Evolutionary conservation across 2,888 invertebrate genomes (phyloP).

Genomic region (Coenonympha glycerion): DNA sequence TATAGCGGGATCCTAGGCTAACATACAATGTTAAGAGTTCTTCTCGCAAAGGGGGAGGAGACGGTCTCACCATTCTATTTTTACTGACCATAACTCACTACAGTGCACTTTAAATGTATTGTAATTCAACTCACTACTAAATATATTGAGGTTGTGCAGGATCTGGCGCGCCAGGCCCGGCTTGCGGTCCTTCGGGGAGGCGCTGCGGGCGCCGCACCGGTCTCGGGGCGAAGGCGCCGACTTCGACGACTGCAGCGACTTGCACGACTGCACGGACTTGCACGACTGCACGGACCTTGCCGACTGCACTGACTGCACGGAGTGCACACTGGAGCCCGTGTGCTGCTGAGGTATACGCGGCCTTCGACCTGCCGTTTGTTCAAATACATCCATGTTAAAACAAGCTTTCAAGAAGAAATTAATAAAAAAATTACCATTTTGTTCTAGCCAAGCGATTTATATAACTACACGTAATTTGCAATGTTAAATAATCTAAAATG

Average conservation of each 20-base stretch:
- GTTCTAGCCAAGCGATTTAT: too few species aligned
- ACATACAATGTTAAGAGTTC: too few species aligned
- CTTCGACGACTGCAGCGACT: slow-evolving; percentile 29
- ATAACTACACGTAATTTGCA: too few species aligned
- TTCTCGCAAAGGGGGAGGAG: too few species aligned
- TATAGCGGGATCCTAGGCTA: too few species aligned
- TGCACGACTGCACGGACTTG: slow-evolving; percentile 15
- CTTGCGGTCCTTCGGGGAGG: slow-evolving; percentile 55
- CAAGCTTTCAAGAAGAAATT: too few species aligned
- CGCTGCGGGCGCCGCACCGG: slow-evolving; percentile 45
- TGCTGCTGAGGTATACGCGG: slow-evolving; percentile 64
- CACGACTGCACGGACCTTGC: slow-evolving; percentile 24
- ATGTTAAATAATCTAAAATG: too few species aligned
- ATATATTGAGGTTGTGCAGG: slow-evolving; percentile 87
- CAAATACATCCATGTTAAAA: too few species aligned
- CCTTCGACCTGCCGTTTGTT: slow-evolving; percentile 47
- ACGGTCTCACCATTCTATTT: too few species aligned
- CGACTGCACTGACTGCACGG: slow-evolving; percentile 44
- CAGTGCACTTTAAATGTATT: too few species aligned
- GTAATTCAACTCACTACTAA: slow-evolving; percentile 60
- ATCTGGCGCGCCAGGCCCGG: slow-evolving; percentile 83
- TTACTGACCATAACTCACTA: too few species aligned
- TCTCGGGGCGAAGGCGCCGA: slow-evolving; percentile 26
- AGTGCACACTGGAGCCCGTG: slow-evolving; percentile 66
- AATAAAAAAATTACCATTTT: too few species aligned